These are phyloP conservation scores for Rhinopomastus cyanomelas DNA, from an alignment of 2,113 vertebrate genomes.

Conservation along the genomic window DNA sequence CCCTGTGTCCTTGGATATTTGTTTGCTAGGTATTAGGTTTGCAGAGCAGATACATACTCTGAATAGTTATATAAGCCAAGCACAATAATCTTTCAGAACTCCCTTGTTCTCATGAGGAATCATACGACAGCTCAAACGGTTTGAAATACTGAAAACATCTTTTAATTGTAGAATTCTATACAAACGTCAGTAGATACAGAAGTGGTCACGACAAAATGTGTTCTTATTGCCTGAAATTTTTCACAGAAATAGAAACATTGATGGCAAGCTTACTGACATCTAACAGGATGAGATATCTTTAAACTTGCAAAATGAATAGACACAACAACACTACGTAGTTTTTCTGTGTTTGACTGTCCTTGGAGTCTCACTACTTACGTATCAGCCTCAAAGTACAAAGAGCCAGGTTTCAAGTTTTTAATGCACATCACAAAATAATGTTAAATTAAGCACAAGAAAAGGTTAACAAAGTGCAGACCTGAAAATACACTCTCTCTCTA, in stretches of 20 bases:
- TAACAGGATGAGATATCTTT: conserved; percentile 64
- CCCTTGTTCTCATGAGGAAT: neutral
- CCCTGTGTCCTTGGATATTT: neutral
- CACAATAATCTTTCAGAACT: neutral
- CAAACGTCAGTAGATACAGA: conserved; percentile 81
- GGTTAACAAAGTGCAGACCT: conserved; percentile 17
- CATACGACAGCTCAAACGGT: neutral
- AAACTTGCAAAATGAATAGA: conserved; percentile 66
- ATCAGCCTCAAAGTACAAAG: conserved; percentile 56
- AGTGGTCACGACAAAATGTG: conserved; percentile 72
- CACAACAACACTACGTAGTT: conserved; percentile 34
- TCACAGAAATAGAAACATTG: conserved; percentile 68
- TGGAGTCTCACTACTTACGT: conserved; percentile 45
- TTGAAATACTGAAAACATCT: conserved; percentile 78
- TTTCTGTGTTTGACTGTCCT: conserved; percentile 34
- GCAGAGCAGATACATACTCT: neutral
- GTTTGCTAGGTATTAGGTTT: neutral
- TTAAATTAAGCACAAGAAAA: conserved; percentile 55
- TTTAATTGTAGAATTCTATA: conserved; percentile 80
- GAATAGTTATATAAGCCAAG: neutral
- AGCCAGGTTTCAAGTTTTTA: conserved; percentile 61
- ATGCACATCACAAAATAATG: conserved; percentile 55
- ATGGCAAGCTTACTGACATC: conserved; percentile 63
- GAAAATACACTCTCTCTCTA: conserved; percentile 32
- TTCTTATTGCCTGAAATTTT: conserved; percentile 77